These are phyloP conservation scores for Lutjanus campechanus DNA, from an alignment of 2,797 vertebrate species.

Conservation along the genomic window DNA sequence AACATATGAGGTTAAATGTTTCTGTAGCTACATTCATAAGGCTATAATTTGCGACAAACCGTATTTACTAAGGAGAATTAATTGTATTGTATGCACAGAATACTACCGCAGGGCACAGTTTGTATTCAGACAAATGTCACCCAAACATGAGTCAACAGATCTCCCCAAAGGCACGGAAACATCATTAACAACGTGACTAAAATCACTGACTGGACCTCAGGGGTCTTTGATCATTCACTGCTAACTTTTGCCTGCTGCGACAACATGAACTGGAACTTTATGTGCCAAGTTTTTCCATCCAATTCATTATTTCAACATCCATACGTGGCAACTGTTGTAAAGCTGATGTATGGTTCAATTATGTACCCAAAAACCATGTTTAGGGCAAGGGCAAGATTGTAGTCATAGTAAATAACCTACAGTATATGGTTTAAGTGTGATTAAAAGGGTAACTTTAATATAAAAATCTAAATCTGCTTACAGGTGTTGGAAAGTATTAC, in stretches of 20 bases:
- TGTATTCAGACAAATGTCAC: slow-evolving; percentile 6
- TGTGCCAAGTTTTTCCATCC: background rate
- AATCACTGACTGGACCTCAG: background rate
- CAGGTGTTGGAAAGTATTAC: no score
- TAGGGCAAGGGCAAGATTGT: background rate
- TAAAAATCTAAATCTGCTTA: background rate
- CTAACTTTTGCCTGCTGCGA: background rate
- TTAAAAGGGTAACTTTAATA: background rate
- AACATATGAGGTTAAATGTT: slow-evolving; percentile 9
- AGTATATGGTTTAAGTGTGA: background rate
- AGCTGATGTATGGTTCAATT: slow-evolving; percentile 4
- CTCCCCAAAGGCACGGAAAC: background rate
- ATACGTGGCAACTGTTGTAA: background rate
- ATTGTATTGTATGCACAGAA: slow-evolving; percentile 3
- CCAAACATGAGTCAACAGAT: slow-evolving; percentile 11
- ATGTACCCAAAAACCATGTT: background rate
- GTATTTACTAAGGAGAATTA: slow-evolving; percentile 13
- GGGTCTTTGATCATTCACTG: background rate
- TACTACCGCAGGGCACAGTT: background rate
- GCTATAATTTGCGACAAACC: background rate
- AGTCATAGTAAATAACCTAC: background rate
- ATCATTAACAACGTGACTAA: background rate
- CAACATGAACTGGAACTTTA: background rate
- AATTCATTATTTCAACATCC: background rate
- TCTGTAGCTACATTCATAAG: slow-evolving; percentile 9